phyloP scores from a whole-genome alignment of 2,113 vertebrate genomes.

The Sapajus apella region DNA sequence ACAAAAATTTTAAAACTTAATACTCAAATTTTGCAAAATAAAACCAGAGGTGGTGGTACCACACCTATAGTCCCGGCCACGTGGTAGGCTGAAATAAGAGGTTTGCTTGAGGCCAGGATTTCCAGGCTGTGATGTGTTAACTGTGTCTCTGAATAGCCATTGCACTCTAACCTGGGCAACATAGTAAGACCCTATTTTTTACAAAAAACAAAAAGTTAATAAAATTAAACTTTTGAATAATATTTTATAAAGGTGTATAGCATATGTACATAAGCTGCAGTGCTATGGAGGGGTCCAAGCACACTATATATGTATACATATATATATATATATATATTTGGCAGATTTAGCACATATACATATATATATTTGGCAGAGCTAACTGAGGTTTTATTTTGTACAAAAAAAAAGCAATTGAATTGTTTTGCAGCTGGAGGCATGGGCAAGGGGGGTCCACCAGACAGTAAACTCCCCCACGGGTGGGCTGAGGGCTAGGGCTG shows the following conservation, averaged over 20 bases:
- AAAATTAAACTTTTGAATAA: background rate
- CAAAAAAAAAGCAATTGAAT: too few relatives aligned
- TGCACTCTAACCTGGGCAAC: background rate
- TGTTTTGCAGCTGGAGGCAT: too few relatives aligned
- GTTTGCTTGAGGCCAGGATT: background rate
- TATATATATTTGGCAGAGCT: too few relatives aligned
- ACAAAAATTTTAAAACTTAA: slow-evolving; percentile 10
- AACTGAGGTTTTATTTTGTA: too few relatives aligned
- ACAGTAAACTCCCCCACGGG: too few relatives aligned
- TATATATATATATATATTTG: too few relatives aligned
- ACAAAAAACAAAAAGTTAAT: background rate
- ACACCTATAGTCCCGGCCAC: background rate
- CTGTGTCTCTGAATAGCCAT: background rate
- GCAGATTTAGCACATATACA: too few relatives aligned
- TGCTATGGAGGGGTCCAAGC: too few relatives aligned
- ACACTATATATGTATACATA: too few relatives aligned
- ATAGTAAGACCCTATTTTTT: background rate
- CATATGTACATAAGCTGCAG: background rate
- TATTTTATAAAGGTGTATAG: background rate
- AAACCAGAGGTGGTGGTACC: background rate
- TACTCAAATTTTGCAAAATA: too few relatives aligned
- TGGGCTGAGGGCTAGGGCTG: too few relatives aligned
- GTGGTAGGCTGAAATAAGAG: background rate
- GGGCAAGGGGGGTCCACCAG: too few relatives aligned
- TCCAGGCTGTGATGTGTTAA: background rate